A percentile compares a stretch with the other conserved stretches of the same genome.
phyloP scores from a whole-genome alignment of 2,888 invertebrate genomes.

The Iphiclides podalirius region DNA sequence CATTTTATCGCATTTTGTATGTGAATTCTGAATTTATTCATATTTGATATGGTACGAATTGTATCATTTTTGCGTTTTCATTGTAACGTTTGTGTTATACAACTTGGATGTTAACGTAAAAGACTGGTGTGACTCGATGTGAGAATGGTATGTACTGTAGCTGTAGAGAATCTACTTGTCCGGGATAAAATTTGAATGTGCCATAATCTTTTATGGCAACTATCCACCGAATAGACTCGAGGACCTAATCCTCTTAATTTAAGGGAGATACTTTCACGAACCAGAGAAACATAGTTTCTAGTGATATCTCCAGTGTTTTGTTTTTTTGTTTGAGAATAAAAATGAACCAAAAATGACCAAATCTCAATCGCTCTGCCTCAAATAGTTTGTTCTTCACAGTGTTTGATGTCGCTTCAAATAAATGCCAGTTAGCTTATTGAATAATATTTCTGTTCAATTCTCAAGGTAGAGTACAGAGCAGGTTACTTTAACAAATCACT shows the following conservation, averaged over 20 bases:
- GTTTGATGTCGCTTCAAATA: neutral
- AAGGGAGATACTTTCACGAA: constrained; percentile 26
- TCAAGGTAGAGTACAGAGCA: too few relatives aligned
- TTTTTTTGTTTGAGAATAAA: constrained; percentile 36
- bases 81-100: constrained; percentile 38
- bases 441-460: too few relatives aligned
- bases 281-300: constrained; percentile 45
- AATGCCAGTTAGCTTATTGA: too few relatives aligned
- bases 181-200: constrained; percentile 35
- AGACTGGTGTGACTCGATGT: constrained; percentile 6
- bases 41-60: neutral
- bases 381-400: constrained; percentile 19
- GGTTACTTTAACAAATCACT: too few relatives aligned
- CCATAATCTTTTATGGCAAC: constrained; percentile 37
- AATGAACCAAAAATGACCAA: constrained; percentile 47
- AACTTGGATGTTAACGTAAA: constrained; percentile 33
- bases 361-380: constrained; percentile 25
- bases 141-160: constrained; percentile 8
- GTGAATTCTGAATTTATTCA: constrained; percentile 4
- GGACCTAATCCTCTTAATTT: constrained; percentile 36
- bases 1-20: constrained; percentile 33
- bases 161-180: neutral
- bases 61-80: constrained; percentile 29
- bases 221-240: constrained; percentile 38
- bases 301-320: constrained; percentile 25